These are phyloP conservation scores for Priocnemis perturbator DNA, from an alignment of 2,888 invertebrate species.

Conservation along the genomic window DNA sequence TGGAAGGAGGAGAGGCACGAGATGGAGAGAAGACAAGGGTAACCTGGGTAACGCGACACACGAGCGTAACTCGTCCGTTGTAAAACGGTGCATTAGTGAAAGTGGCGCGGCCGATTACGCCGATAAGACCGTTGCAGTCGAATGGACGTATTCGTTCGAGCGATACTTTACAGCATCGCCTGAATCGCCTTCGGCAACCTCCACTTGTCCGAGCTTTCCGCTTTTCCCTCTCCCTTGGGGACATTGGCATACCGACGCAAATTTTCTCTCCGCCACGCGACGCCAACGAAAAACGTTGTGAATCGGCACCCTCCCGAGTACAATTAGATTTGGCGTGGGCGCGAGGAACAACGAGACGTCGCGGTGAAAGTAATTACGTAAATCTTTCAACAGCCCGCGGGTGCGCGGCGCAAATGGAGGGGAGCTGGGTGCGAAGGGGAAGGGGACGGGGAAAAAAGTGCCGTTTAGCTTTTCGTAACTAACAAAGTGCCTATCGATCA, in stretches of 20 bases:
- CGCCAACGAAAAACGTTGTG: too few species aligned
- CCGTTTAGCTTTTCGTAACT: not conserved
- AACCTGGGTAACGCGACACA: slow-evolving; percentile 35
- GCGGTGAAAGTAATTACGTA: slow-evolving; percentile 52
- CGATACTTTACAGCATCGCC: slow-evolving; percentile 35
- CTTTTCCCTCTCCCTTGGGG: not conserved
- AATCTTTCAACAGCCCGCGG: slow-evolving; percentile 14
- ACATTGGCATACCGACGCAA: not conserved
- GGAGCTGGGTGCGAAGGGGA: not conserved
- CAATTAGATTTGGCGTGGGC: slow-evolving; percentile 11
- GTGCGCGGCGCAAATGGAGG: not conserved
- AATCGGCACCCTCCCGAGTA: not conserved
- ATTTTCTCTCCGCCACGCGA: too few species aligned
- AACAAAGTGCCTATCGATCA: not conserved
- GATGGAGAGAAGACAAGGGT: too few species aligned
- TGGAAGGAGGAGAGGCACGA: too few species aligned
- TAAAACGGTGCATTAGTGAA: slow-evolving; percentile 58
- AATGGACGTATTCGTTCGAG: slow-evolving; percentile 26
- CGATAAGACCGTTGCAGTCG: slow-evolving; percentile 43
- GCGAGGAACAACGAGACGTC: slow-evolving; percentile 26
- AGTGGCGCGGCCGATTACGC: slow-evolving; percentile 52
- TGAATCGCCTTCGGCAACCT: slow-evolving; percentile 16
- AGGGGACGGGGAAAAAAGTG: not conserved
- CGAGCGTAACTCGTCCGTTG: slow-evolving; percentile 49
- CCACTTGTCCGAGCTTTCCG: not conserved